A percentile compares a stretch with the other conserved stretches of the same genome.
phyloP scores from a whole-genome alignment of 2,888 invertebrate species.

The Cerastoderma edule region DNA sequence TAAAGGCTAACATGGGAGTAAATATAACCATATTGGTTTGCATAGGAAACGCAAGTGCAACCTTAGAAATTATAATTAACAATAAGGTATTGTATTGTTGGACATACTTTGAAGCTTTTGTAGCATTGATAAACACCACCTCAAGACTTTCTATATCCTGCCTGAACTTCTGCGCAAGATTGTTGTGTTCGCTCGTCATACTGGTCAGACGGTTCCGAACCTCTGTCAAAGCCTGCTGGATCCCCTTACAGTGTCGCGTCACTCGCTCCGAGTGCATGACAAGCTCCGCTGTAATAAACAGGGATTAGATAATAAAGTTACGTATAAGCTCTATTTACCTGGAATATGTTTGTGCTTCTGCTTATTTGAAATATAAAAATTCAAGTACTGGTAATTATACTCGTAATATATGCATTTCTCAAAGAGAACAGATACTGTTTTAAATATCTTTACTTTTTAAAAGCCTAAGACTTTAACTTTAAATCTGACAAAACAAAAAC shows the following conservation, averaged over 20 bases:
- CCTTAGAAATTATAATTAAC: not conserved
- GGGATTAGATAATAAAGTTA: no score
- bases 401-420: no score
- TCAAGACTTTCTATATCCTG: constrained; percentile 81
- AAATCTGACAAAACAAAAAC: no score
- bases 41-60: not conserved
- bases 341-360: no score
- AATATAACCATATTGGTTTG: not conserved
- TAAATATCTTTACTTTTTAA: no score
- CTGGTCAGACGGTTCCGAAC: constrained; percentile 75
- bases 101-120: constrained; percentile 81
- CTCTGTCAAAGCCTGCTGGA: constrained; percentile 80
- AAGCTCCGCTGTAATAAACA: constrained; percentile 79
- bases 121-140: constrained; percentile 81
- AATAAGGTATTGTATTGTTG: not conserved
- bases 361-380: no score
- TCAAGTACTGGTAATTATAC: no score
- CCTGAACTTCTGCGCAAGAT: constrained; percentile 77
- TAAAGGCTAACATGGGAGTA: not conserved
- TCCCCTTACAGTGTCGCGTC: constrained; percentile 81
- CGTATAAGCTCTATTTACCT: no score
- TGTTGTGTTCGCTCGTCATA: constrained; percentile 80
- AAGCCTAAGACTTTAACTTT: no score
- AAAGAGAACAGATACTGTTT: no score
- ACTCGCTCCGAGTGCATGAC: constrained; percentile 83